phyloP scores from a whole-genome alignment of 2,797 vertebrate genomes.

The Silurus aristotelis region DNA sequence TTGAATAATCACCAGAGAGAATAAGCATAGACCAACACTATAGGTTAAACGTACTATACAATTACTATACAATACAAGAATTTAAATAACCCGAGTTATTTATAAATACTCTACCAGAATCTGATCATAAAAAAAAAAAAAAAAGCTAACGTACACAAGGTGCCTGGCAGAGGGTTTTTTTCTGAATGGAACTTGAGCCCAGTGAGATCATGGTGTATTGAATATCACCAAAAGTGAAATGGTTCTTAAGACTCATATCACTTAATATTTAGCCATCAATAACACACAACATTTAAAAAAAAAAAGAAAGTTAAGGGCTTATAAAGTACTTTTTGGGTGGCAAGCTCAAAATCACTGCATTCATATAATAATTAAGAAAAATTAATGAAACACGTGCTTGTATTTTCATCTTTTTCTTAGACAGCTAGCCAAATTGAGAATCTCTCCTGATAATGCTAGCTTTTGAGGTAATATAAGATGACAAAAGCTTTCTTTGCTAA shows the following conservation, averaged over 20 bases:
- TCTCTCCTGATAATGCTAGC: background rate
- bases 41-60: no score
- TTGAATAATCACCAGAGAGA: no score
- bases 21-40: no score
- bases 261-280: background rate
- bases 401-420: background rate
- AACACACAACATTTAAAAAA: no score
- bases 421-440: background rate
- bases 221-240: conserved; percentile 3
- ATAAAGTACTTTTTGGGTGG: background rate
- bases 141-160: no score
- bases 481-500: background rate
- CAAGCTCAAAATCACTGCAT: background rate
- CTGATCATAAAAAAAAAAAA: no score
- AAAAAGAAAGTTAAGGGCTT: background rate
- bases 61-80: no score
- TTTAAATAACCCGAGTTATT: no score
- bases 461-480: background rate
- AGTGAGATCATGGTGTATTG: background rate
- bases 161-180: background rate
- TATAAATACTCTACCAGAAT: no score
- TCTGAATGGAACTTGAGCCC: background rate
- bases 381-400: background rate
- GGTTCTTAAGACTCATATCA: background rate
- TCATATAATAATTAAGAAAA: no score